These are phyloP conservation scores for Drosophila burlai DNA, from an alignment of 1,140 invertebrate species.

Conservation along the genomic window DNA sequence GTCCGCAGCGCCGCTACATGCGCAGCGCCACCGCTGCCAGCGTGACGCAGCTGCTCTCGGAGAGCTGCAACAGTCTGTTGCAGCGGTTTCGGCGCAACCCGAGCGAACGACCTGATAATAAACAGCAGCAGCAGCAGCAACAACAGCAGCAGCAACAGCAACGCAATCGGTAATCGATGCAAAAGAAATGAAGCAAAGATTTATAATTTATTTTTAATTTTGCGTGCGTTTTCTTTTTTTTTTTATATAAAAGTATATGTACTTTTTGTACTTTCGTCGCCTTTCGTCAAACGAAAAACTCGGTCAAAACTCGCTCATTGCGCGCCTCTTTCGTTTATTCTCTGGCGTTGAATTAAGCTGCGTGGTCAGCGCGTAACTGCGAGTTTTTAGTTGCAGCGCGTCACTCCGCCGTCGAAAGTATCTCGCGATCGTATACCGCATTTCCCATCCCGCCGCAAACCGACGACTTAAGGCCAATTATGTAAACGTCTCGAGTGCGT, in stretches of 20 bases:
- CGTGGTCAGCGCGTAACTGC: constrained; percentile 52
- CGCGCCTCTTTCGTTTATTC: constrained; percentile 30
- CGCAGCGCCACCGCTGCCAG: constrained; percentile 91
- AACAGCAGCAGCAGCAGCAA: constrained; percentile 57
- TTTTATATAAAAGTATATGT: constrained; percentile 10
- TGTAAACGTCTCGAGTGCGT: constrained; percentile 68
- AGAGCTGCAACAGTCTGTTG: constrained; percentile 93
- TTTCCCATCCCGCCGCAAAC: constrained; percentile 11
- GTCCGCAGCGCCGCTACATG: constrained; percentile 89
- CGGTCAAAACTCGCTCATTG: constrained; percentile 73
- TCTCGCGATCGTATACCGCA: constrained; percentile 53
- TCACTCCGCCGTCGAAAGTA: constrained; percentile 56
- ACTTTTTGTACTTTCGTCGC: constrained; percentile 39
- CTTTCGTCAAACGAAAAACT: constrained; percentile 64
- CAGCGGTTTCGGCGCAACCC: constrained; percentile 91
- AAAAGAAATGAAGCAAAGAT: constrained; percentile 71
- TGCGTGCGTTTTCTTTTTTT: constrained; percentile 33
- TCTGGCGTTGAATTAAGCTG: constrained; percentile 57
- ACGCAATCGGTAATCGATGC: constrained; percentile 81
- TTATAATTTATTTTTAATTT: constrained; percentile 82
- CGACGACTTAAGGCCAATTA: constrained; percentile 55
- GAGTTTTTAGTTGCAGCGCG: constrained; percentile 58
- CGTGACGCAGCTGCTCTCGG: constrained; percentile 92
- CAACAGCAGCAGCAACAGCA: constrained; percentile 64
- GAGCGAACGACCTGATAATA: constrained; percentile 86